Conservation (phyloP, 2,797 vertebrate species). For the Etheostoma perlongum region DNA sequence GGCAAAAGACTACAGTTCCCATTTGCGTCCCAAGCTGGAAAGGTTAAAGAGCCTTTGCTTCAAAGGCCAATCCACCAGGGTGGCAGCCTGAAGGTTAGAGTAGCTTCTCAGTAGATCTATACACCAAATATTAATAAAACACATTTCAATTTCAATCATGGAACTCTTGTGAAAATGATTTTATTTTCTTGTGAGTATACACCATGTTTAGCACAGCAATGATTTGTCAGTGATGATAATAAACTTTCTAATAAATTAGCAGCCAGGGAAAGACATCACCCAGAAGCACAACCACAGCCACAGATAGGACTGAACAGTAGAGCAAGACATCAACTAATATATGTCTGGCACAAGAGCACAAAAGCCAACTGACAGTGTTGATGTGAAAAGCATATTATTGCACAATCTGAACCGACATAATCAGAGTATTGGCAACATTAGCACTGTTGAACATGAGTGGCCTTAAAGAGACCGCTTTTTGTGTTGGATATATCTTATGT, state of each 20-base stretch:
- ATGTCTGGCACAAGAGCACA: not conserved
- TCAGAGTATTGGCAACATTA: not conserved
- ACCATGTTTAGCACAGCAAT: not conserved
- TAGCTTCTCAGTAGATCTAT: not conserved
- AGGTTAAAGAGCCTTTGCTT: conserved; percentile 30
- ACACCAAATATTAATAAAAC: not conserved
- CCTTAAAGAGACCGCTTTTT: not conserved
- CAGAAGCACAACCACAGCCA: not conserved
- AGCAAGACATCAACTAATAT: not conserved
- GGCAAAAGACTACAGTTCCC: conserved; percentile 21
- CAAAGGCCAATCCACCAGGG: not conserved
- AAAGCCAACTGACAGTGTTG: not conserved
- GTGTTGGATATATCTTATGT: not conserved
- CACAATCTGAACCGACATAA: not conserved
- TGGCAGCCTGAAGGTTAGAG: conserved; percentile 1
- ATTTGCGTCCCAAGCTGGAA: conserved; percentile 18
- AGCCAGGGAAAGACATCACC: too few species aligned
- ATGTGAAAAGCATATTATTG: not conserved
- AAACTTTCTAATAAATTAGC: not conserved
- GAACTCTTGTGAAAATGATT: not conserved
- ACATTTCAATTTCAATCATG: too few species aligned
- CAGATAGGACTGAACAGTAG: not conserved
- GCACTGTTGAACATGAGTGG: not conserved
- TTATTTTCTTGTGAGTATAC: not conserved
- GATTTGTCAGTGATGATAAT: not conserved